Conservation (phyloP, 1,140 invertebrate species). For the Drosophila virilis region DNA sequence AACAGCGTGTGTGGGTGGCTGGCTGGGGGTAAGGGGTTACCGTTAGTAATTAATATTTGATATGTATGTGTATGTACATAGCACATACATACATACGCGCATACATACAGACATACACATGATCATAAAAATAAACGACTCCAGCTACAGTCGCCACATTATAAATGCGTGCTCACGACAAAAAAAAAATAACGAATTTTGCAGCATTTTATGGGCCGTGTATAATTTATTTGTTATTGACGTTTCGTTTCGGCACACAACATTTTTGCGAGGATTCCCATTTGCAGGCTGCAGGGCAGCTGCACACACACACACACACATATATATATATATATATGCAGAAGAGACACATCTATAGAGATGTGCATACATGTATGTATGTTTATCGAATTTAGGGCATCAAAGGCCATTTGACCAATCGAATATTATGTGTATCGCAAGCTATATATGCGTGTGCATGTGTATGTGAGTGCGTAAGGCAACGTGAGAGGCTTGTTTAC, state of each 20-base stretch:
- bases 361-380: constrained; percentile 23
- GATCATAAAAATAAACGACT: constrained; percentile 44
- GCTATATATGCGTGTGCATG: constrained; percentile 17
- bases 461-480: constrained; percentile 36
- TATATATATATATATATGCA: too few species aligned
- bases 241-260: constrained; percentile 41
- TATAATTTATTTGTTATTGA: constrained; percentile 70
- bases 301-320: constrained; percentile 1
- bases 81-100: constrained; percentile 7
- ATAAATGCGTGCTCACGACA: constrained; percentile 77
- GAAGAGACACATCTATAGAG: not conserved
- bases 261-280: constrained; percentile 22
- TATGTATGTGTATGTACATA: constrained; percentile 22
- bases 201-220: constrained; percentile 58
- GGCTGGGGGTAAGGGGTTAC: constrained; percentile 2
- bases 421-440: constrained; percentile 50
- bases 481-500: constrained; percentile 56
- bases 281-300: constrained; percentile 11
- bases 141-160: constrained; percentile 41
- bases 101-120: constrained; percentile 8
- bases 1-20: constrained; percentile 8
- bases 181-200: constrained; percentile 25
- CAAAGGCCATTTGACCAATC: constrained; percentile 78
- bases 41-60: constrained; percentile 52
- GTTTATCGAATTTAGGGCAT: constrained; percentile 70